These are phyloP conservation scores for Penelope pileata DNA, from an alignment of 2,113 vertebrate species.

Conservation along the genomic window DNA sequence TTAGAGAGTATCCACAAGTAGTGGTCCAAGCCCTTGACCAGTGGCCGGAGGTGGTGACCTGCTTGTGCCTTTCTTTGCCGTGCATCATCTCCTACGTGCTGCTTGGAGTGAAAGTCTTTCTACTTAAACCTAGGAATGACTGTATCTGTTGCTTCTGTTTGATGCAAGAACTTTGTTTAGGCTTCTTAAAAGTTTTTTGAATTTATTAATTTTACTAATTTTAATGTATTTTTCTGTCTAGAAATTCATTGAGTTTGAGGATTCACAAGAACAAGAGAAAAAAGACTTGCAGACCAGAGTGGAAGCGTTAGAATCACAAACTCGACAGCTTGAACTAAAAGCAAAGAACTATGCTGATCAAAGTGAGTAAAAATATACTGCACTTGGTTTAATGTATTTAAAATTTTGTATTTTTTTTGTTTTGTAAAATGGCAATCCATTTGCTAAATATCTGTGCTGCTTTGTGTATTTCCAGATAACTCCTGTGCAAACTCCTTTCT, in stretches of 20 bases:
- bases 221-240: conserved; percentile 65
- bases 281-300: conserved; percentile 93
- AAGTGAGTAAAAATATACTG: conserved; percentile 83
- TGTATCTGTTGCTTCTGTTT: background rate
- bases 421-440: background rate
- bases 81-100: background rate
- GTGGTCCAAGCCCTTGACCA: background rate
- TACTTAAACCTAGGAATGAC: background rate
- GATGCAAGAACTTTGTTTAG: background rate
- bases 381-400: background rate
- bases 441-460: background rate
- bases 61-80: background rate
- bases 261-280: conserved; percentile 96
- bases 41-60: too few species aligned
- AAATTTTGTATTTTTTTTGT: background rate
- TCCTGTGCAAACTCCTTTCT: background rate
- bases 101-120: background rate
- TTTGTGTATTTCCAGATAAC: background rate
- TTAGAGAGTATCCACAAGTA: background rate
- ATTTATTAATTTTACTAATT: background rate
- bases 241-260: conserved; percentile 96
- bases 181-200: background rate
- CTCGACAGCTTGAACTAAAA: conserved; percentile 93
- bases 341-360: conserved; percentile 96
- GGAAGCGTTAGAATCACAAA: conserved; percentile 88